phyloP scores from a whole-genome alignment of 2,797 vertebrate genomes.

The Gallirallus australis region DNA sequence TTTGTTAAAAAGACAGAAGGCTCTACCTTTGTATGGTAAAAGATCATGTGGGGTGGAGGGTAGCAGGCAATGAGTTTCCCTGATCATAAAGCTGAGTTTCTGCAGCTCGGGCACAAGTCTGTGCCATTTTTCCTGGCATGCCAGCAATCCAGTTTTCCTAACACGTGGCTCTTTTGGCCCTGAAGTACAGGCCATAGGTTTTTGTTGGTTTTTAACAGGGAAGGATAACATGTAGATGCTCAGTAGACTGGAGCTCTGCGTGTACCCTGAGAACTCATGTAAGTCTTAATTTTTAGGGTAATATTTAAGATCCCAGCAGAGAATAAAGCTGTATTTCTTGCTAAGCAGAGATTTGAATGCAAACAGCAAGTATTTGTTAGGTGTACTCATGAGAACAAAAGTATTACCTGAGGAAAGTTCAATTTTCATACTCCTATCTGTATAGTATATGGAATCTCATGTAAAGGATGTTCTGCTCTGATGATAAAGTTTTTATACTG shows the following conservation, averaged over 20 bases:
- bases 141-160: background rate
- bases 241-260: background rate
- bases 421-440: background rate
- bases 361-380: background rate
- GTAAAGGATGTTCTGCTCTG: background rate
- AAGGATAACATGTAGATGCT: background rate
- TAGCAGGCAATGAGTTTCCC: background rate
- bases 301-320: background rate
- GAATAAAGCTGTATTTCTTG: background rate
- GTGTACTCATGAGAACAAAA: background rate
- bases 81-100: background rate
- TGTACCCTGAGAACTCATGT: background rate
- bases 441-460: background rate
- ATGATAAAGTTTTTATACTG: background rate
- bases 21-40: background rate
- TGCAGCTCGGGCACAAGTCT: background rate
- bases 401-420: background rate
- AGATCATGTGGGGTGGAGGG: background rate
- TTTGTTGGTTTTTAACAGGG: background rate
- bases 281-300: background rate
- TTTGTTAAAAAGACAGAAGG: background rate
- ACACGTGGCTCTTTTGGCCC: background rate
- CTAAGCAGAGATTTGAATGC: background rate
- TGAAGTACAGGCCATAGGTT: background rate
- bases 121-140: background rate